A percentile compares a stretch with the other conserved stretches of the same genome.
Conservation (phyloP, 2,888 invertebrate species). For the Erebia palarica region DNA sequence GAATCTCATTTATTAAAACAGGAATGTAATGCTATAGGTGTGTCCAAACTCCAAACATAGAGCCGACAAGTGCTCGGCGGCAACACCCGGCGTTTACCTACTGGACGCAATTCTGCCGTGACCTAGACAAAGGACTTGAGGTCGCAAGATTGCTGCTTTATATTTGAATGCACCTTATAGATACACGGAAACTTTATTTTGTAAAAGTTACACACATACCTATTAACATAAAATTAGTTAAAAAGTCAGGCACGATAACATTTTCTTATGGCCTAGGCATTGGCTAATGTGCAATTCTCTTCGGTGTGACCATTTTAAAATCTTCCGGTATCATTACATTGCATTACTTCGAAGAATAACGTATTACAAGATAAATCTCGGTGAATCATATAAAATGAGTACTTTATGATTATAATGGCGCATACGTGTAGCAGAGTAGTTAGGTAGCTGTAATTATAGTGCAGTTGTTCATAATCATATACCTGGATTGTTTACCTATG, state of each 20-base stretch:
- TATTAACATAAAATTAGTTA: no score
- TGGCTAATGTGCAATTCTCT: conserved; percentile 4
- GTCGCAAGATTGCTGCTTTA: no score
- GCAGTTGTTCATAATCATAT: background rate
- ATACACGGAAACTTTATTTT: no score
- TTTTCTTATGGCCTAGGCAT: conserved; percentile 4
- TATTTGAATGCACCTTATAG: no score
- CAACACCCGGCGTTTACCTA: no score
- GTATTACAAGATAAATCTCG: conserved; percentile 20
- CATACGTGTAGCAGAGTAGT: conserved; percentile 12
- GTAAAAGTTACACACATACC: no score
- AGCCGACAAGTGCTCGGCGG: no score
- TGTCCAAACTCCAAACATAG: no score
- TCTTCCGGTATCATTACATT: conserved; percentile 25
- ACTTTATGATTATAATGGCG: conserved; percentile 21
- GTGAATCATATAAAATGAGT: conserved; percentile 26
- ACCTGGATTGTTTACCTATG: background rate
- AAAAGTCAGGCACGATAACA: background rate
- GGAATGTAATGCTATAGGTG: no score
- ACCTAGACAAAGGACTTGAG: no score
- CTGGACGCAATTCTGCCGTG: no score
- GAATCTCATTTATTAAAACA: no score
- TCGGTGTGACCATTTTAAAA: conserved; percentile 15
- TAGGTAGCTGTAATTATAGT: conserved; percentile 18
- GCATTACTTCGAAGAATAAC: conserved; percentile 14